phyloP scores from a whole-genome alignment of 1,140 invertebrate species.

The Dendrolimus kikuchii region DNA sequence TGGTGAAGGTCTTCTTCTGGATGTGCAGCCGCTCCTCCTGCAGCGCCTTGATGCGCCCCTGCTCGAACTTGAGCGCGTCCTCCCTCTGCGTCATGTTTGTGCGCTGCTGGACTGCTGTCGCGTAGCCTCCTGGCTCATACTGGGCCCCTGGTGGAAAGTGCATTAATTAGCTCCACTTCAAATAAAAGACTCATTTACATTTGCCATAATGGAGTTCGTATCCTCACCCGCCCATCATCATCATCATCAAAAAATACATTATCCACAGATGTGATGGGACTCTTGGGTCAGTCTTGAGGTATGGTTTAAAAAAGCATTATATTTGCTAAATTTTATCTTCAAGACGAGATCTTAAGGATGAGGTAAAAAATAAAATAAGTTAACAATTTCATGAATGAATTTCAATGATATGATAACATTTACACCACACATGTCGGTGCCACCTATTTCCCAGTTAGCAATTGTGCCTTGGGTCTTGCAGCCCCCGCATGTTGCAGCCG shows the following conservation, averaged over 20 bases:
- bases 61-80: slow-evolving; percentile 95
- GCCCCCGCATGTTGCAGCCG: no score
- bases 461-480: no score
- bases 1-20: slow-evolving; percentile 99
- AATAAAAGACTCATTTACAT: background rate
- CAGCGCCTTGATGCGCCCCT: slow-evolving; percentile 94
- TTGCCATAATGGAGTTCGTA: background rate
- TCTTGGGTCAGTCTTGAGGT: background rate
- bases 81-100: slow-evolving; percentile 90
- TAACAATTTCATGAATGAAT: no score
- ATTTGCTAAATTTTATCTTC: background rate
- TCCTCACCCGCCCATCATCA: background rate
- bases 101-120: slow-evolving; percentile 71
- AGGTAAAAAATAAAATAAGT: no score
- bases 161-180: background rate
- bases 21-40: slow-evolving; percentile 98
- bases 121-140: slow-evolving; percentile 81
- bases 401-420: no score
- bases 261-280: background rate
- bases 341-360: no score
- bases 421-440: no score
- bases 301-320: background rate
- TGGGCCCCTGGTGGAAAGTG: slow-evolving; percentile 73
- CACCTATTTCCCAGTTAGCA: no score
- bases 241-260: background rate